These are phyloP conservation scores for Steinernema feltiae DNA, from an alignment of 1,140 invertebrate species.

Conservation along the genomic window DNA sequence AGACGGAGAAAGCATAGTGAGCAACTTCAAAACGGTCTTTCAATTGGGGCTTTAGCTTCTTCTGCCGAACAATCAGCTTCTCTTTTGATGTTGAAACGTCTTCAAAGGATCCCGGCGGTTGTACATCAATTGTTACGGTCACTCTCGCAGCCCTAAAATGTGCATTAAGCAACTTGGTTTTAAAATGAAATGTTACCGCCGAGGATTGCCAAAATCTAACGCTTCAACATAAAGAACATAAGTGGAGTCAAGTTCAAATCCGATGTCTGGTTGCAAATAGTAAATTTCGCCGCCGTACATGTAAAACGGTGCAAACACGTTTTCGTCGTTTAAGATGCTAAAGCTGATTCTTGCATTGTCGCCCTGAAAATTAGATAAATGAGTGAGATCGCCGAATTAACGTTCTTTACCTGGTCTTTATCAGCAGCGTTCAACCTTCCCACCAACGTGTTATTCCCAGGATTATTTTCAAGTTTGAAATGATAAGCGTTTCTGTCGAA, in stretches of 20 bases:
- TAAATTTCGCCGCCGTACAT: neutral
- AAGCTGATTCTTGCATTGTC: slow-evolving; percentile 9
- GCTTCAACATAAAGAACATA: slow-evolving; percentile 1
- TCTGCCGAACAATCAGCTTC: neutral
- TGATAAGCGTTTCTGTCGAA: slow-evolving; percentile 4
- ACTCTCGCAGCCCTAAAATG: neutral
- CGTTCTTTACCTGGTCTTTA: neutral
- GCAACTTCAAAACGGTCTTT: neutral
- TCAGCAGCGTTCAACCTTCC: slow-evolving; percentile 1
- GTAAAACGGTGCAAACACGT: neutral
- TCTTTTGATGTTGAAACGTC: neutral
- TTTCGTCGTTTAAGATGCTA: neutral
- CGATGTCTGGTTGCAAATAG: neutral
- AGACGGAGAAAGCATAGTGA: neutral
- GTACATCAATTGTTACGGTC: neutral
- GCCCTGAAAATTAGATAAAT: neutral
- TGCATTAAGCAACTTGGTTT: neutral
- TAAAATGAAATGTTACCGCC: neutral
- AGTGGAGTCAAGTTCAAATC: neutral
- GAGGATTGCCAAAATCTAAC: neutral
- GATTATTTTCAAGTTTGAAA: neutral
- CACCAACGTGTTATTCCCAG: slow-evolving; percentile 14
- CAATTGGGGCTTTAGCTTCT: neutral
- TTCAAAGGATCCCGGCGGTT: neutral
- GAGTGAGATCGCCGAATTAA: neutral